Evolutionary conservation across 2,797 vertebrate species (phyloP), one percentile per base, ranked within the genome.

Genomic region (Ateles fusciceps): DNA sequence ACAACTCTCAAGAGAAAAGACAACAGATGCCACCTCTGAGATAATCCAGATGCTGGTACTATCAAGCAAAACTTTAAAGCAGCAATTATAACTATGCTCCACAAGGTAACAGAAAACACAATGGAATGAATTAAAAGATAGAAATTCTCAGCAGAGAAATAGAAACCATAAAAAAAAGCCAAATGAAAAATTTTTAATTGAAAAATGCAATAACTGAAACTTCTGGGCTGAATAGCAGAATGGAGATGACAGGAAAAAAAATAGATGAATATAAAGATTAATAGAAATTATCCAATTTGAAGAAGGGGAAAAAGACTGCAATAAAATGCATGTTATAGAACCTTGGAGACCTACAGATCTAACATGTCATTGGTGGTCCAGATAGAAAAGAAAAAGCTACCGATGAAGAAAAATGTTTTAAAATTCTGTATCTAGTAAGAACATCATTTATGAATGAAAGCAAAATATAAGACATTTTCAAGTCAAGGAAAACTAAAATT

Each of bases 391-490:
- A 87, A 75, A 93, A 93, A 59, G 11, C 59, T 26, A 89, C 1
- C 78, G 44, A 10, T 92, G 12, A 12, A 26, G 28, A 88, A 78
- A 50, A 36, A 26, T 3, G 9, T 75, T 80, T 76, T 7, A 71
- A 75, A 85, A 89, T 91, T 95, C 68, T 89, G 39, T 48, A 94
- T 68, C 24, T n/a, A 94, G 57, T 13, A 85, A 89, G 94, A 89
- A 76, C 22, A 89, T 71, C 14, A n/a, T 74, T 79, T 22, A 86
- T 28, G 36, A 80, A 90, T 26, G 30, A 96, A 80, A 52, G 64
- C 36, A 79, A 89, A 95, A 94, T 79, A 94, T 39, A 61, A 61
- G 17, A 76, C 7, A 86, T 76, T 76, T 91, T 76, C 24, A 87
- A 93, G 24, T 86, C 21, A 93, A 90, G 28, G 24, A 93, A 85